Evolutionary conservation across 1,140 invertebrate genomes (phyloP), one percentile per base, ranked within the genome.

Genomic region (Sycobia sp.): DNA sequence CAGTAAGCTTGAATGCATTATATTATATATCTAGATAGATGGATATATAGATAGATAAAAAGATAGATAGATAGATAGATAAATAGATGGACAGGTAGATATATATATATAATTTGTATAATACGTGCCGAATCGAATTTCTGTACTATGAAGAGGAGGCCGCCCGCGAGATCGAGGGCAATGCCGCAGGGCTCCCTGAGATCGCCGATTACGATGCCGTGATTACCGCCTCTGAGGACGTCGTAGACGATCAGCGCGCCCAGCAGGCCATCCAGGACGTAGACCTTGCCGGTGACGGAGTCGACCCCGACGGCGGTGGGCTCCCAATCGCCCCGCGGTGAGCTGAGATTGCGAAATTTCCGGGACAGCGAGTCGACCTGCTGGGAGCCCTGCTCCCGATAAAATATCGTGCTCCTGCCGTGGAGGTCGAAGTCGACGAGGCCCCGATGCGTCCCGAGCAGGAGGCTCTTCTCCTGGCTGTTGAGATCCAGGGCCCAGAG

Each of bases 121-220:
- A 49, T 29, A 32, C 23, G n/a, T 53, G 53, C 58, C 58, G 58
- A 61, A 23, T 61, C 13, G 3, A 10, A 51, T 43, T 49, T 49
- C 13, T 61, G 58, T 10, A 53, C 47, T 16, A 61, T 61, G 22
- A 61, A 61, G 11, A 61, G 29, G 22, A 61, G 38, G 4, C 49
- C 49, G 1, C 49, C 22, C 10, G 27, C 2, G 4, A 14, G 38
- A 34, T 61, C 58, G 10, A 61, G 9, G n/a, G 16, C 47, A 3
- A 61, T 22, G 14, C 43, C 47, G 4, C 18, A 13, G 9, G 58
- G 47, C 2, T 44, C 14, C 10, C 53, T 53, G 1, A 61, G 38
- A 34, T 44, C 58, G 0, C 47, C 11, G 2, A 53, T 36, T 20
- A 27, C 38, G 13, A 61, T 44, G 4, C 58, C 58, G 13, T 16